Base-by-base conservation (phyloP, 2,888 invertebrate genomes). In the Spicauda simplicius region DNA sequence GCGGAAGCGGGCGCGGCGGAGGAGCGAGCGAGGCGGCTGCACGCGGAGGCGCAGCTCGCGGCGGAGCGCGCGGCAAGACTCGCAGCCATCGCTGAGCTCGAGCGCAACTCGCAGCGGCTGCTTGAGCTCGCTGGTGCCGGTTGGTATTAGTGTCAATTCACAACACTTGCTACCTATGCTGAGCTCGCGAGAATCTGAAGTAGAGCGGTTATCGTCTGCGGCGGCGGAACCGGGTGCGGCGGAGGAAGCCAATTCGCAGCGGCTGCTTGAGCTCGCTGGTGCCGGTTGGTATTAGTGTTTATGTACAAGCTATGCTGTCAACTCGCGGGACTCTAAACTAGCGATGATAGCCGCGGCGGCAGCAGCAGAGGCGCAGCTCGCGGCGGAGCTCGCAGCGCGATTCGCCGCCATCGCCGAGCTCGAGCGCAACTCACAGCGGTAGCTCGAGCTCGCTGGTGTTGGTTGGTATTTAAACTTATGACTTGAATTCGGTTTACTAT, bases 321-420 rank as follows among this genome's bases (percentile, higher is more conserved):
- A 96, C 77, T 93, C 94, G 30, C 94, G 95, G 11, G 95, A 95
- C 82, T 91, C 91, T 20, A 96, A 96, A 78, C 82, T 95, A 14
- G 41, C 41, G 41, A 14, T 14, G 8, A 94, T 95, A 71, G 82
- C 95, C 70, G 94, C 94, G 59, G 91, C 94, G n/a, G 94, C 95
- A 70, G 95, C 95, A 70, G 95, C 95, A 70, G 94, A 94, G 7
- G 94, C 93, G 70, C 91, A 97, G 72, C 94, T 94, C 69, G 90
- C 87, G 54, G 94, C 95, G 50, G 97, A 97, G 77, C 93, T 95
- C 2, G 94, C 95, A 11, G 97, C 97, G 69, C 95, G 97, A 64
- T 93, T 95, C n/a, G 95, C 96, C 4, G 95, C 96, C 68, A 95
- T 96, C 77, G 95, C 95, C 16, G 97, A 97, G 83, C 87, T 97